These are phyloP conservation scores for Phoenicopterus ruber DNA, from an alignment of 2,113 vertebrate species.

Conservation along the genomic window DNA sequence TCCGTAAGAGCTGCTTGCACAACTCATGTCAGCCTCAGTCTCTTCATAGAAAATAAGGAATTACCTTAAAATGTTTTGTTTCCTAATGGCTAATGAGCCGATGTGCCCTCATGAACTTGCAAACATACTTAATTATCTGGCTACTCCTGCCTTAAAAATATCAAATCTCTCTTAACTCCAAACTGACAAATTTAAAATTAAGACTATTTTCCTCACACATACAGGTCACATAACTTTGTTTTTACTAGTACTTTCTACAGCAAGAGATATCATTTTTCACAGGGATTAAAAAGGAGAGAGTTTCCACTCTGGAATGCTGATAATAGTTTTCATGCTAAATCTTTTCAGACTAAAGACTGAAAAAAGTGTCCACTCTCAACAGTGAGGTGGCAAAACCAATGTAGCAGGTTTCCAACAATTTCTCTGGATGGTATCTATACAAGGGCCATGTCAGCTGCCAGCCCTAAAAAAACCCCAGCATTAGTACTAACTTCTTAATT, in stretches of 20 bases:
- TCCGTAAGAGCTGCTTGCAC: neutral
- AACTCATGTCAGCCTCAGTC: neutral
- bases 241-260: neutral
- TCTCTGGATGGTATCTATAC: neutral
- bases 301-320: neutral
- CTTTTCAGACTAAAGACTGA: neutral
- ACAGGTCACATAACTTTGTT: accelerated
- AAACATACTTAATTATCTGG: neutral
- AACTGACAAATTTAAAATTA: neutral
- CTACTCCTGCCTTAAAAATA: neutral
- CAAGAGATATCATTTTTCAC: neutral
- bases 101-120: neutral
- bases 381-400: neutral
- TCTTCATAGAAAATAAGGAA: neutral
- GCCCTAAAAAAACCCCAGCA: accelerated
- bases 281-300: neutral
- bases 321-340: neutral
- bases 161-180: neutral
- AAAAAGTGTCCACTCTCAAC: neutral
- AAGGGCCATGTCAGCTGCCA: neutral
- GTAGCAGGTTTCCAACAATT: neutral
- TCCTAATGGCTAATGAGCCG: neutral
- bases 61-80: neutral
- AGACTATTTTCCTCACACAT: neutral
- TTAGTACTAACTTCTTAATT: neutral